These are phyloP conservation scores for Zaprionus obscuricornis DNA, from an alignment of 2,888 invertebrate species.

Conservation along the genomic window DNA sequence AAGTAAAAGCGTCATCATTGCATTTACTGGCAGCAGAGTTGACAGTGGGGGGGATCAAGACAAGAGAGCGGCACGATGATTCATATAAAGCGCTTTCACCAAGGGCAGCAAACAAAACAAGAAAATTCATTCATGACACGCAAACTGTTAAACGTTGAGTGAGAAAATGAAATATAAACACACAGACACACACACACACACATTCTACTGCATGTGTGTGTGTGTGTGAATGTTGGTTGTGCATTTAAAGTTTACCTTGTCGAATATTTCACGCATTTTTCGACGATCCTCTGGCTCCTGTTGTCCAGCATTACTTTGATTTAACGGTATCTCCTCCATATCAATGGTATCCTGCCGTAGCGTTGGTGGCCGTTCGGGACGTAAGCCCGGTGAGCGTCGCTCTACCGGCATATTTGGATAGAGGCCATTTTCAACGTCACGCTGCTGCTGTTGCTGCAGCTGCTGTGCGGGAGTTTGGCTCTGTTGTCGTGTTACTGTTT, in stretches of 20 bases:
- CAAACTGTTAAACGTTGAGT: background rate
- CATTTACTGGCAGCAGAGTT: too few species aligned
- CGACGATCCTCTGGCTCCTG: slow-evolving; percentile 76
- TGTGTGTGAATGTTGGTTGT: background rate
- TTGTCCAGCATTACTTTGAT: slow-evolving; percentile 56
- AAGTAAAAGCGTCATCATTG: too few species aligned
- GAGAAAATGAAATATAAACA: background rate
- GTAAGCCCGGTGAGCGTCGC: slow-evolving; percentile 48
- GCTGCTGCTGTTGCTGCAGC: slow-evolving; percentile 67
- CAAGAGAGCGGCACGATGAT: slow-evolving; percentile 32
- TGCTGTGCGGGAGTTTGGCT: slow-evolving; percentile 72
- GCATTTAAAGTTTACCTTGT: slow-evolving; percentile 79
- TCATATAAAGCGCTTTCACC: slow-evolving; percentile 51
- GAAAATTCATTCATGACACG: slow-evolving; percentile 46
- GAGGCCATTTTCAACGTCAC: slow-evolving; percentile 75
- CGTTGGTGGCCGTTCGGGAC: slow-evolving; percentile 66
- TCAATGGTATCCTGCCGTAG: slow-evolving; percentile 79
- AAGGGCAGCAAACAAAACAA: slow-evolving; percentile 32
- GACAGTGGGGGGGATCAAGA: background rate
- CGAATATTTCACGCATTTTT: slow-evolving; percentile 75
- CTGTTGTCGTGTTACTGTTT: slow-evolving; percentile 59
- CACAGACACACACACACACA: background rate
- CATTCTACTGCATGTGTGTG: background rate
- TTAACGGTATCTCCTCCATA: slow-evolving; percentile 80
- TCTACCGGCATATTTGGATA: slow-evolving; percentile 75